A percentile compares a stretch with the other conserved stretches of the same genome.
Conservation (phyloP, 2,113 vertebrate genomes). For the Toxotes jaculatrix region DNA sequence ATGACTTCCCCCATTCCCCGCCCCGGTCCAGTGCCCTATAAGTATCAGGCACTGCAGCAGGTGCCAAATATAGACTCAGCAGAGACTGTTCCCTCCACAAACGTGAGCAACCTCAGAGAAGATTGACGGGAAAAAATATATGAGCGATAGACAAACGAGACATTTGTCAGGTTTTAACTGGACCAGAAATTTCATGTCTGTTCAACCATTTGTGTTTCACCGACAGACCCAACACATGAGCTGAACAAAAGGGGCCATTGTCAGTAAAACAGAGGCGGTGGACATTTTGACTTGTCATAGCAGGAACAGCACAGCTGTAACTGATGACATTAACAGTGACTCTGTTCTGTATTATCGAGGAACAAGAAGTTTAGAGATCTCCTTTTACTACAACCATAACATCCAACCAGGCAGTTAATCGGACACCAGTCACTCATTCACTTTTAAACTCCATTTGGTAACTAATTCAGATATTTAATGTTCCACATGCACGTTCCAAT, state of each 20-base stretch:
- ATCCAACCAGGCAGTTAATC: background rate
- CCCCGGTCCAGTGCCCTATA: constrained; percentile 75
- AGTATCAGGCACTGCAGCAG: constrained; percentile 69
- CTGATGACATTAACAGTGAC: no score
- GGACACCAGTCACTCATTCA: background rate
- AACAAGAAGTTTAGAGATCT: background rate
- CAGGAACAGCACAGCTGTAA: background rate
- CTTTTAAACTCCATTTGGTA: background rate
- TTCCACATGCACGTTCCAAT: no score
- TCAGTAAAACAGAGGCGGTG: background rate
- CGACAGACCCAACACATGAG: background rate
- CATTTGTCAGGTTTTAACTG: background rate
- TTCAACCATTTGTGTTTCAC: background rate
- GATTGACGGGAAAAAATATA: background rate
- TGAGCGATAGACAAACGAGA: background rate
- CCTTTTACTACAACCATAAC: background rate
- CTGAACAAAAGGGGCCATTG: background rate
- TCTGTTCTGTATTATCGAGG: no score
- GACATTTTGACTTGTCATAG: no score
- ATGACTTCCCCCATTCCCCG: constrained; percentile 52
- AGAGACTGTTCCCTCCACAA: background rate
- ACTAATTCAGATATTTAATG: background rate
- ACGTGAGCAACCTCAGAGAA: background rate
- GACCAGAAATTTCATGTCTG: background rate
- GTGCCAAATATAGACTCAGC: constrained; percentile 77